Conservation (phyloP, 1,140 invertebrate species). For the Zaprionus davidi region DNA sequence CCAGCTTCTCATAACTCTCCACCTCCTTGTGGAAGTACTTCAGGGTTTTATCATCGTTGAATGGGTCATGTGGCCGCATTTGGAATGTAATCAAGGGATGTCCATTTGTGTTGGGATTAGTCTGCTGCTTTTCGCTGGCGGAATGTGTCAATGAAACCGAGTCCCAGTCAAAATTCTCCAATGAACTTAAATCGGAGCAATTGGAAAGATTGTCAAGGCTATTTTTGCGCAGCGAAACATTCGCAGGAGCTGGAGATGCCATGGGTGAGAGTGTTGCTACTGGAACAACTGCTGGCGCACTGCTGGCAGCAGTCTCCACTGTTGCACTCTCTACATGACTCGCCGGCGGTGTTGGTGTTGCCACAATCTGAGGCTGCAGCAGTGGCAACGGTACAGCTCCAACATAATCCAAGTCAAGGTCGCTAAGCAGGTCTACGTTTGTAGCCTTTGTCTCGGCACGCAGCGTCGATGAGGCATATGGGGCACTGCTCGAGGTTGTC, state of each 20-base stretch:
- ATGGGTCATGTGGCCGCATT: constrained; percentile 87
- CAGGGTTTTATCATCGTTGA: constrained; percentile 89
- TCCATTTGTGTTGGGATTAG: constrained; percentile 35
- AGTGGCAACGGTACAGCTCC: constrained; percentile 60
- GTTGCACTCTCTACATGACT: constrained; percentile 39
- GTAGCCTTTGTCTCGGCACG: constrained; percentile 38
- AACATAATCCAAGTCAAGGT: constrained; percentile 88
- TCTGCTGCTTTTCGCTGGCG: constrained; percentile 75
- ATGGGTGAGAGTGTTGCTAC: constrained; percentile 23
- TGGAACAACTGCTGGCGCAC: neutral
- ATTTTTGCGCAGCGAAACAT: constrained; percentile 31
- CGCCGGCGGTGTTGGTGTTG: constrained; percentile 56
- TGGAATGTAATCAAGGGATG: constrained; percentile 78
- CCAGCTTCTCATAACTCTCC: constrained; percentile 93
- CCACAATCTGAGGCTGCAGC: constrained; percentile 65
- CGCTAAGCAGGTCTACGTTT: constrained; percentile 90
- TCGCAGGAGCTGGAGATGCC: constrained; percentile 22
- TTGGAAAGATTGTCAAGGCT: constrained; percentile 79
- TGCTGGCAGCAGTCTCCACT: constrained; percentile 8
- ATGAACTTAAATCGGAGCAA: constrained; percentile 77
- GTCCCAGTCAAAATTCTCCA: constrained; percentile 83
- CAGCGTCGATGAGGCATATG: constrained; percentile 61
- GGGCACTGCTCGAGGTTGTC: constrained; percentile 71
- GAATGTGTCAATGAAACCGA: constrained; percentile 84
- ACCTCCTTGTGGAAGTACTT: constrained; percentile 93